A percentile compares a stretch with the other conserved stretches of the same genome.
phyloP scores from a whole-genome alignment of 2,888 invertebrate species.

The Aphidius colemani region DNA sequence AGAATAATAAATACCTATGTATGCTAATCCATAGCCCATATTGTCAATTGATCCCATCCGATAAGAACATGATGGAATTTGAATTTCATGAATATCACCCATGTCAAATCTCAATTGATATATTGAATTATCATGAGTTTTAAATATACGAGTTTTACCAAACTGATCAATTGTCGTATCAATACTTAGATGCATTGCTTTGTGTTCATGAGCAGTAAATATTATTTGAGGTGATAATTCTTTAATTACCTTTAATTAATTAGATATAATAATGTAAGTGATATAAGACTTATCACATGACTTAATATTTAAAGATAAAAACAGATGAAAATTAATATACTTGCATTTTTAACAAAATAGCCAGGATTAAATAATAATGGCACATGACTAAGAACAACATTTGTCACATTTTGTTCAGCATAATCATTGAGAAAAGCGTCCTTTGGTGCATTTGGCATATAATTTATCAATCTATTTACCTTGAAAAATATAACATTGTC shows the following conservation, averaged over 20 bases:
- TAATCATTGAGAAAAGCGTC: constrained; percentile 58
- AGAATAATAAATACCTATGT: constrained; percentile 80
- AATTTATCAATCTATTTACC: constrained; percentile 70
- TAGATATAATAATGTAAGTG: too few species aligned
- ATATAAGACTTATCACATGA: too few species aligned
- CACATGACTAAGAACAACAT: constrained; percentile 76
- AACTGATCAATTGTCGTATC: constrained; percentile 55
- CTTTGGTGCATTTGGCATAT: constrained; percentile 64
- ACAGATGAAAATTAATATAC: too few species aligned
- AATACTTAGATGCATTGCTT: constrained; percentile 65
- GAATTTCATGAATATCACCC: constrained; percentile 71
- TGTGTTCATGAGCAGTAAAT: constrained; percentile 73
- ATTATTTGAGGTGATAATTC: constrained; percentile 72
- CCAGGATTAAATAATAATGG: constrained; percentile 67
- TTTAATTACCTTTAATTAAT: constrained; percentile 68
- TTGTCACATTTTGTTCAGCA: constrained; percentile 62
- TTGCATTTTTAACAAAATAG: constrained; percentile 63
- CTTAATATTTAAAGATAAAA: too few species aligned
- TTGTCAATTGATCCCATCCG: constrained; percentile 84
- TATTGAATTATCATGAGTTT: constrained; percentile 54
- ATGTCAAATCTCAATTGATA: constrained; percentile 60
- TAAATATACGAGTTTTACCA: constrained; percentile 52
- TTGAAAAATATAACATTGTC: constrained; percentile 74
- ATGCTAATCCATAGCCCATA: constrained; percentile 85
- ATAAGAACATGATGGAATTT: constrained; percentile 94